Evolutionary conservation across 2,888 invertebrate genomes (phyloP), one percentile per base, ranked within the genome.

Genomic region (Cosmorhoe ocellata): DNA sequence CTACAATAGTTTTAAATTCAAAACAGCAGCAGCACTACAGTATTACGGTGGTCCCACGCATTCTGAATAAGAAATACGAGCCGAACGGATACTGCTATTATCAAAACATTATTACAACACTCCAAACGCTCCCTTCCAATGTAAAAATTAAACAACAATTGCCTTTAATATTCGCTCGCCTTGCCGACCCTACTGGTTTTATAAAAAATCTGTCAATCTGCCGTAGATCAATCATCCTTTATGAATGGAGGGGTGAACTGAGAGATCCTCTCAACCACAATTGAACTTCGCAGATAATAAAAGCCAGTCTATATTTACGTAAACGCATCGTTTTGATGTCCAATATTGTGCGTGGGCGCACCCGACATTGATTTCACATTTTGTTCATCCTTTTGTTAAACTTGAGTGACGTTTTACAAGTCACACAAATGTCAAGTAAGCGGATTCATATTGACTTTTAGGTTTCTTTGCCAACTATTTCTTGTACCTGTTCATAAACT

Each of bases 81-180:
- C 86, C 74, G 81, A 86, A 88, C 86, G 84, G 89, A 90, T 88
- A 89, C 86, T 76, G 69, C 89, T 85, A 89, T 90, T 89, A 90
- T 88, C 88, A 89, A 88, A 90, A 90, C 89, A 88, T 89, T 89
- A 90, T 89, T 90, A 90, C 89, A 88, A 88, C 89, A 90, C 90
- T 90, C 86, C 71, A 85, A 82, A 76, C 75, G 77, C 81, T 76
- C 87, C 89, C 89, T 79, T 79, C 81, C 63, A 81, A 81, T 80
- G 80, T 88, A 86, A 89, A 89, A 90, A 89, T 90, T 89, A 88
- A 88, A 89, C 88, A 89, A 90, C 90, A 90, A 90, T 90, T 89
- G 90, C 88, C 89, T 89, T 88, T 89, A 89, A 89, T 89, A 89
- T 83, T 86, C 84, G 81, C 81, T 83, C 69, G 76, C 79, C 74